A percentile compares a stretch with the other conserved stretches of the same genome.
Evolutionary conservation across 2,113 vertebrate genomes (phyloP).

Genomic region (Cephalopterus ornatus): DNA sequence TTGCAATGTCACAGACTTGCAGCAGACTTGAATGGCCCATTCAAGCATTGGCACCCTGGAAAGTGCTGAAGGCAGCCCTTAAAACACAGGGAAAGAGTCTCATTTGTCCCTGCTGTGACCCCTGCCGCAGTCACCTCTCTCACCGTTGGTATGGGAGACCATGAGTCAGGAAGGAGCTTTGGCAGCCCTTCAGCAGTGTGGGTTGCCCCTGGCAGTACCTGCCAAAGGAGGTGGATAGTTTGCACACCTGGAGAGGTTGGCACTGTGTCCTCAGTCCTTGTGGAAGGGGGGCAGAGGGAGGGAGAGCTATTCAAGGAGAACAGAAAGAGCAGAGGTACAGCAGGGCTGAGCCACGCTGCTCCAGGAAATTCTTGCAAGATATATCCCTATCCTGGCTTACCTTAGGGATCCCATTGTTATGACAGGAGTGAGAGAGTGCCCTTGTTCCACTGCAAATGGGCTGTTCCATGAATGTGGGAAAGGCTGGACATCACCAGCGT

Average conservation of each 20-base stretch:
- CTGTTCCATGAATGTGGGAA: neutral
- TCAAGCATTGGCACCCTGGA: neutral
- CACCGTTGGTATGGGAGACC: neutral
- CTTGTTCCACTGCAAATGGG: neutral
- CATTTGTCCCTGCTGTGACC: neutral
- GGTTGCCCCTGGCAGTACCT: constrained; percentile 51
- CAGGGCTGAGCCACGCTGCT: constrained; percentile 11
- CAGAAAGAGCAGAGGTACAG: neutral
- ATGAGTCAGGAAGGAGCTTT: constrained; percentile 40
- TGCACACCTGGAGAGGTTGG: constrained; percentile 70
- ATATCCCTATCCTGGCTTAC: constrained; percentile 12
- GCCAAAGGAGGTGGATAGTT: constrained; percentile 64
- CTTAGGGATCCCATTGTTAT: neutral
- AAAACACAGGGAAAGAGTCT: neutral
- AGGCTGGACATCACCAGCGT: neutral
- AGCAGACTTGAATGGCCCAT: neutral
- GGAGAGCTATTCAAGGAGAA: neutral
- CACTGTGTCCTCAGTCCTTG: neutral
- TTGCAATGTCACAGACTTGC: neutral
- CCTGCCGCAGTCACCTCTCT: constrained; percentile 18
- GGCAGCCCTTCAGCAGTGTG: constrained; percentile 56
- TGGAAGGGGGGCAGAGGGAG: neutral
- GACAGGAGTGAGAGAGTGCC: neutral
- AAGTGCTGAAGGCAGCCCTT: neutral
- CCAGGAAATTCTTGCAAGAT: neutral